Evolutionary conservation across 2,113 vertebrate species (phyloP), one percentile per base, ranked within the genome.

Genomic region (Lepus europaeus): DNA sequence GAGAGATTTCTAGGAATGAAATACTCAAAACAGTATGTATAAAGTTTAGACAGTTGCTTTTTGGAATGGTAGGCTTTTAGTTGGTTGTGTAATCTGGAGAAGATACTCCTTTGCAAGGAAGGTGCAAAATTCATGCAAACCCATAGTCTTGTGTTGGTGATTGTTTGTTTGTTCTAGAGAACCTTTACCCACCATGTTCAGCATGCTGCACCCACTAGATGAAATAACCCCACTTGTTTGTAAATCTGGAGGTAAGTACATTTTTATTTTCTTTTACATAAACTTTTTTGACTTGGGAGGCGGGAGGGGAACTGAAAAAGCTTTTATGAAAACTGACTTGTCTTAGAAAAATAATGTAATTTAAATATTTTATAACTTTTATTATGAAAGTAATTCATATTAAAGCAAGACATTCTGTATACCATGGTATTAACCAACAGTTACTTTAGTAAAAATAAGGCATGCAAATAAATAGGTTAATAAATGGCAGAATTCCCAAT

Each of bases 151-250:
- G 33, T 82, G 31, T 84, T 94, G 63, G 36, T 66, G 59, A 93
- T 36, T 59, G 25, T 78, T n/a, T 79, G 22, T 88, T 81, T 97
- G n/a, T 97, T 95, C 73, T 97, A 99, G 99, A 96, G 99, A 99
- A 77, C 99, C 99, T 97, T 98, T 99, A 91, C 99, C 99, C 1
- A 99, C 99, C 0, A 97, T 99, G 96, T 99, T 99, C 98, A 99
- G 99, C 98, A 99, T 99, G 99, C 97, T 99, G 63, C 99, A 99
- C 95, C 99, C 99, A 0, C 97, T 99, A 86, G 99, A 99, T 97
- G 99, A 99, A 98, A 99, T 99, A 68, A 99, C 99, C 14, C 99
- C 99, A 68, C 97, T 99, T 16, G 98, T 99, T 72, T 99, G 98
- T 98, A 99, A 98, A 97, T 98, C 99, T 84, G 97, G 98, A 99